Evolutionary conservation across 2,888 invertebrate genomes (phyloP), one percentile per base, ranked within the genome.

Genomic region (Teinopalpus imperialis): DNA sequence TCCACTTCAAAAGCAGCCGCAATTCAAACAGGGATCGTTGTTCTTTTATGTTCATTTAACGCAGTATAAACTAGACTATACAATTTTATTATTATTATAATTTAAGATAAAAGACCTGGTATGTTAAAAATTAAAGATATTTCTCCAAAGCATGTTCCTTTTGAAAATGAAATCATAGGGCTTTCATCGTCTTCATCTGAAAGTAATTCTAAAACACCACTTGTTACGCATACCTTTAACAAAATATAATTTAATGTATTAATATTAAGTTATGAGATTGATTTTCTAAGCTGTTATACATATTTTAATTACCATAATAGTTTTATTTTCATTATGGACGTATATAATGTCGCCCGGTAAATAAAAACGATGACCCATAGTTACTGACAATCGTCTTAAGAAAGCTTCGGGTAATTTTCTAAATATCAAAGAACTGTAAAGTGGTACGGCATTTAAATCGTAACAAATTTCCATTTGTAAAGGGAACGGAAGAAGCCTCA

Each of bases 161-260:
- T 81, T 12, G 74, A 71, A 53, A 90, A 86, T 7, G 89, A 88
- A 54, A 90, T 85, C 76, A 90, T 89, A 4, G 90, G 88, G 49
- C 87, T 90, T 63, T 86, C 83, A 48, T 89, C 85, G 43, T 90
- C 90, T 76, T 90, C 90, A 52, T 89, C 89, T 0, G 90, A 90
- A 26, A 90, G 63, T 29, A 90, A 65, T 58, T 90, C 89, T 43
- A 90, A 57, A 10, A 86, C 85, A 6, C 90, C 90, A 56, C 66
- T 83, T 7, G 85, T 83, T 16, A 91, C 66, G 59, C 90, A 90
- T 43, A 90, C 69, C 90, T 90, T 20, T 9, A 40, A 16, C 21
- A 45, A 27, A 40, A 40, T 29, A 46, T 10, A 12, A 30, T 6
- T 6, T 24, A 3, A 23, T 8, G 2, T 16, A 24, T 35, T 34